Evolutionary conservation across 2,113 vertebrate species (phyloP).

Genomic region (Tapirus terrestris): DNA sequence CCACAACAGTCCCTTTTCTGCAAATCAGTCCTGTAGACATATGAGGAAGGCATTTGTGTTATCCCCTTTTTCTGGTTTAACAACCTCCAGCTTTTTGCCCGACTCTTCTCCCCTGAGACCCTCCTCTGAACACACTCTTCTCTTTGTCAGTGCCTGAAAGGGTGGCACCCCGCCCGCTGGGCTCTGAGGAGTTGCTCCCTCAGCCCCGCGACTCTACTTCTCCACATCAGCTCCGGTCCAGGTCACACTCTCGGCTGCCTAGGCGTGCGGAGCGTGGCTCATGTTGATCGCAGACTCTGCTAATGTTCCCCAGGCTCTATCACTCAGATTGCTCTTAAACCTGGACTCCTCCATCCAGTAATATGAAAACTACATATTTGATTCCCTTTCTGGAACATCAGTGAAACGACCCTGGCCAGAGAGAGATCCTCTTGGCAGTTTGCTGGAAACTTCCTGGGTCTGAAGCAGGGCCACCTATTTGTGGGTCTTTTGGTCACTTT

Average conservation of each 20-base stretch:
- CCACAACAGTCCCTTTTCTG: background rate
- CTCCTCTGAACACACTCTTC: conserved; percentile 30
- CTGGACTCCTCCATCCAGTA: background rate
- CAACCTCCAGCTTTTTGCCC: conserved; percentile 7
- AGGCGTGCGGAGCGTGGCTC: background rate
- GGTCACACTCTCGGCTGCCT: background rate
- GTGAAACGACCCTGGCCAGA: background rate
- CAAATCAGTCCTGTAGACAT: background rate
- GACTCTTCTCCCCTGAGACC: background rate
- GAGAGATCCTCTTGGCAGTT: background rate
- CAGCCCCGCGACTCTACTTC: background rate
- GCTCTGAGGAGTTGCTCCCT: background rate
- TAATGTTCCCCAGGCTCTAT: background rate
- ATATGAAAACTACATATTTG: background rate
- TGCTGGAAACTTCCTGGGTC: background rate
- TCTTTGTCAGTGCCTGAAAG: conserved; percentile 30
- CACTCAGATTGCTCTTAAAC: background rate
- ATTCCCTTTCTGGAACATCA: conserved; percentile 34
- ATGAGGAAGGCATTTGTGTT: background rate
- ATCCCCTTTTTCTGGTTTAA: conserved; percentile 52
- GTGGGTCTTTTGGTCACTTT: conserved; percentile 39
- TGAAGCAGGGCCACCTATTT: background rate
- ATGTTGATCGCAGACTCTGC: background rate
- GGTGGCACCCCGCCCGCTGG: background rate
- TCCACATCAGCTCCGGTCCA: background rate